phyloP scores from a whole-genome alignment of 2,113 vertebrate species.

The Harpagus bidentatus region DNA sequence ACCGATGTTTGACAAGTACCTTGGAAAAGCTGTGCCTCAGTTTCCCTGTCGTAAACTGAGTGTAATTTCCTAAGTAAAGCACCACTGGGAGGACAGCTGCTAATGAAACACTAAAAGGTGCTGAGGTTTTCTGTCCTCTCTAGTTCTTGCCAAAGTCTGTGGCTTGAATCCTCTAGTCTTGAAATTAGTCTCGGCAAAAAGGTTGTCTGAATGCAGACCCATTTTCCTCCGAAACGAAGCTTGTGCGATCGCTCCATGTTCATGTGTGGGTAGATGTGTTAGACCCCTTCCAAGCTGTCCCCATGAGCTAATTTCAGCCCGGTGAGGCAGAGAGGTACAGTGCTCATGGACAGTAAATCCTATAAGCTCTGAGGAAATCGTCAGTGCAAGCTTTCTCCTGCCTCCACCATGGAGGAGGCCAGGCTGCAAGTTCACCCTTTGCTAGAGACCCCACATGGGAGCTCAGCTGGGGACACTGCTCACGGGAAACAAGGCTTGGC shows the following conservation, averaged over 20 bases:
- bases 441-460: neutral
- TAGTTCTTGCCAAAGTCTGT: neutral
- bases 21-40: neutral
- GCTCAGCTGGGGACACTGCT: neutral
- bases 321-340: neutral
- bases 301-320: neutral
- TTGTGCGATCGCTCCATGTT: fast-evolving
- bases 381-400: neutral
- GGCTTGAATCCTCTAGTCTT: neutral
- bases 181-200: neutral
- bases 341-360: fast-evolving
- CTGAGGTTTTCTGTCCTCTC: neutral
- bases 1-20: neutral
- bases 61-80: neutral
- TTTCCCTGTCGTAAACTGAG: neutral
- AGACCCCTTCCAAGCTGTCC: neutral
- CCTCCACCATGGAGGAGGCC: neutral
- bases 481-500: neutral
- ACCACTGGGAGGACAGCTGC: neutral
- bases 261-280: neutral
- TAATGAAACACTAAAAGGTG: neutral
- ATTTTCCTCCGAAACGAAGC: fast-evolving
- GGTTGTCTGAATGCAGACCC: neutral
- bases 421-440: neutral
- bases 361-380: neutral